These are phyloP conservation scores for Lymantria monacha DNA, from an alignment of 2,888 invertebrate species.

Conservation along the genomic window DNA sequence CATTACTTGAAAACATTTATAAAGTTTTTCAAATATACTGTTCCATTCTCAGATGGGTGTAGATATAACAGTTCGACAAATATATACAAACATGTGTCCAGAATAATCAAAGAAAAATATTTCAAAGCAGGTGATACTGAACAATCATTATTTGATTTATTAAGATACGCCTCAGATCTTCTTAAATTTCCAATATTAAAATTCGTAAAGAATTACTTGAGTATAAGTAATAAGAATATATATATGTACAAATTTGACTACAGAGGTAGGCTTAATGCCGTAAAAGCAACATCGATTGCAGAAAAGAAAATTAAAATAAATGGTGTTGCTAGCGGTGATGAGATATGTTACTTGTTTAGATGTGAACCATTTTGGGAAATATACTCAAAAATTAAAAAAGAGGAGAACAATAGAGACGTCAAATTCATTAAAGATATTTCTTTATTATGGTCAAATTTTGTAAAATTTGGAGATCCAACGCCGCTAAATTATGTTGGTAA, in stretches of 20 bases:
- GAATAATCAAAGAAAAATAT: slow-evolving; percentile 57
- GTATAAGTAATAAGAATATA: slow-evolving; percentile 38
- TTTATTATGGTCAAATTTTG: slow-evolving; percentile 76
- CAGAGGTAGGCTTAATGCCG: slow-evolving; percentile 61
- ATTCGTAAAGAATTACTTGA: slow-evolving; percentile 54
- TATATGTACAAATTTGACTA: slow-evolving; percentile 76
- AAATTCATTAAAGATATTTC: slow-evolving; percentile 61
- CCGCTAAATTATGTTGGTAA: slow-evolving; percentile 36
- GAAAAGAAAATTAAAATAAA: slow-evolving; percentile 46
- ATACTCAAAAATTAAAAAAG: slow-evolving; percentile 50
- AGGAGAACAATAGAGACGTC: slow-evolving; percentile 49
- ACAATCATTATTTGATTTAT: slow-evolving; percentile 49
- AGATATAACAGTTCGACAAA: slow-evolving; percentile 48
- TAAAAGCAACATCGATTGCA: slow-evolving; percentile 55
- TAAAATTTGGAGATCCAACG: slow-evolving; percentile 66
- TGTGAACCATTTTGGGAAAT: slow-evolving; percentile 66
- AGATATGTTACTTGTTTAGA: slow-evolving; percentile 72
- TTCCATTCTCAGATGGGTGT: slow-evolving; percentile 65
- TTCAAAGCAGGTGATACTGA: slow-evolving; percentile 53
- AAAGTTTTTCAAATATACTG: slow-evolving; percentile 61
- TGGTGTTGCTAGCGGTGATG: slow-evolving; percentile 75
- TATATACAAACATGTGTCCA: slow-evolving; percentile 47
- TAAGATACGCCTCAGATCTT: slow-evolving; percentile 70
- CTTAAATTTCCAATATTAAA: slow-evolving; percentile 68
- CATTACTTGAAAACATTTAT: slow-evolving; percentile 53